Conservation (phyloP, 2,888 invertebrate species). For the Lochmaea capreae region DNA sequence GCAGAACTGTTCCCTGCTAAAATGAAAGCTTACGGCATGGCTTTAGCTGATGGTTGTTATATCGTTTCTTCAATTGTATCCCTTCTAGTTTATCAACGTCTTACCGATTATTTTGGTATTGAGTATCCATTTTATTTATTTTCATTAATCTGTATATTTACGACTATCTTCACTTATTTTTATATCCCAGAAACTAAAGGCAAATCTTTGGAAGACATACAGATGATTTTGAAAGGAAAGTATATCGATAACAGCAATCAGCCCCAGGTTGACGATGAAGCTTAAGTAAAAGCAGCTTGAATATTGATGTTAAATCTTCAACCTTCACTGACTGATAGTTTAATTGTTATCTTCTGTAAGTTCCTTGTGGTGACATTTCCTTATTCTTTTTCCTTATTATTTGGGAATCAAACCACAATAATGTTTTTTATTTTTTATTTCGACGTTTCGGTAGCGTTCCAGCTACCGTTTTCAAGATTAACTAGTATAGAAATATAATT, state of each 20-base stretch:
- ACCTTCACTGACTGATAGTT: no score
- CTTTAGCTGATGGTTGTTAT: slow-evolving; percentile 61
- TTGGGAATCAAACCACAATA: no score
- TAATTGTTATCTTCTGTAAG: no score
- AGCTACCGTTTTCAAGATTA: no score
- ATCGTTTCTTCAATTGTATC: slow-evolving; percentile 59
- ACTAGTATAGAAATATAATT: no score
- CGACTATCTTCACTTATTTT: slow-evolving; percentile 58
- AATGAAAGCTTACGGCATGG: slow-evolving; percentile 64
- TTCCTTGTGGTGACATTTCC: no score
- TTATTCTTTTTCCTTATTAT: no score
- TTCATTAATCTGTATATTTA: slow-evolving; percentile 56
- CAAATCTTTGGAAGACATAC: slow-evolving; percentile 62
- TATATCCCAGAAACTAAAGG: slow-evolving; percentile 62
- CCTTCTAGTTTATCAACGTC: slow-evolving; percentile 58
- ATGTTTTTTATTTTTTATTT: no score
- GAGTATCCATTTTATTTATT: slow-evolving; percentile 62
- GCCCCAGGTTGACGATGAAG: background rate
- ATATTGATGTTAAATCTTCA: background rate
- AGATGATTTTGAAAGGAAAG: slow-evolving; percentile 59
- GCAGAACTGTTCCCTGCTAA: slow-evolving; percentile 63
- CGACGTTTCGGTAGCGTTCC: no score
- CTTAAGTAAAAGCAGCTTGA: background rate
- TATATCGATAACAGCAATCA: background rate
- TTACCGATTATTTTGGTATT: slow-evolving; percentile 55